Evolutionary conservation across 2,888 invertebrate species (phyloP), one percentile per base, ranked within the genome.

Genomic region (Eupithecia abbreviata): DNA sequence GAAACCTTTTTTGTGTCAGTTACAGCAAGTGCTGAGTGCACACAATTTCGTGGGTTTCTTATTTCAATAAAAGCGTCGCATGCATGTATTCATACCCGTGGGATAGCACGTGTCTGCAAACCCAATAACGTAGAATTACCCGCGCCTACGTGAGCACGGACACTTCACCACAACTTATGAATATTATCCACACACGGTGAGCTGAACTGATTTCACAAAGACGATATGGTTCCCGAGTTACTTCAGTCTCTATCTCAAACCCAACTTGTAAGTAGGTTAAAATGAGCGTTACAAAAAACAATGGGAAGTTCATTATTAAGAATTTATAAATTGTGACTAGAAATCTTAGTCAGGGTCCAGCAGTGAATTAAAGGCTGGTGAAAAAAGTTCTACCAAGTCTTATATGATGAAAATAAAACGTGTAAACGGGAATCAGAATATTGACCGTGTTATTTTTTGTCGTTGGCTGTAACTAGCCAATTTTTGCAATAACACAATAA

Each of bases 41-140:
- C 71, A 74, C 70, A 74, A 43, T 81, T 80, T 84, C n/a, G 41
- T 51, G 30, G 58, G n/a, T 75, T 75, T 76, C 74, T 71, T 76
- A 77, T 85, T 86, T 84, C 82, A 85, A 85, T 86, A 85, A 83
- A 76, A 81, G 77, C 78, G 77, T 82, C 80, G 79, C 72, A 76
- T 74, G 83, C 88, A 85, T 85, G 87, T 89, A 90, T 90, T 90
- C 88, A 90, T 88, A 81, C 80, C 82, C 82, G 84, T 79, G 85
- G 82, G 84, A 65, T 67, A 85, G 88, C 86, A 89, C 86, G 85
- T 88, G 88, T 89, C 86, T 87, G 86, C 84, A 85, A 85, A 87
- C 86, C 84, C 87, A 88, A 90, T 90, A 89, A 89, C 86, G 84
- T 86, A 84, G 84, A 87, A 90, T 89, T 89, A 88, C 80, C 75